These are phyloP conservation scores for Ganaspis brasiliensis DNA, from an alignment of 2,888 invertebrate species.

Conservation along the genomic window DNA sequence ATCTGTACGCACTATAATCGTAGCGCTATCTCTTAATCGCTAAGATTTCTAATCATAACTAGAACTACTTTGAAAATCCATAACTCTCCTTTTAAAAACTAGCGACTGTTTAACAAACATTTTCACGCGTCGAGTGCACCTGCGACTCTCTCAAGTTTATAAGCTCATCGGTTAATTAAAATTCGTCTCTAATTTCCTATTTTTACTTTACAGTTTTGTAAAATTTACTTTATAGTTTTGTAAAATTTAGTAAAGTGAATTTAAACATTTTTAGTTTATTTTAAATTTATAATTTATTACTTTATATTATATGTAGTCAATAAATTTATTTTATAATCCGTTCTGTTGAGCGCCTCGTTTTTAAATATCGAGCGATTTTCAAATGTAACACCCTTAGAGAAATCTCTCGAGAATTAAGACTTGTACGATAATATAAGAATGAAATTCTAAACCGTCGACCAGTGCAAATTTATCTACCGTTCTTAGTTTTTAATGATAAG, in stretches of 20 bases:
- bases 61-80: conserved; percentile 28
- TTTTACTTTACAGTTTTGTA: too few species aligned
- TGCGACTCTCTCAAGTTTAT: conserved; percentile 41
- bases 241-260: too few species aligned
- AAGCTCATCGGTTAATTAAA: neutral
- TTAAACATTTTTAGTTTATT: too few species aligned
- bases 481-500: neutral
- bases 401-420: conserved; percentile 40
- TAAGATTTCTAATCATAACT: conserved; percentile 56
- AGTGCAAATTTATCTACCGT: neutral
- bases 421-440: conserved; percentile 38
- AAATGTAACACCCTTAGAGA: conserved; percentile 8
- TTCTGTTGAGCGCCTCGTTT: neutral
- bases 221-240: too few species aligned
- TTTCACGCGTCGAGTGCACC: conserved; percentile 34
- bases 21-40: conserved; percentile 68
- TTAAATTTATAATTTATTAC: too few species aligned
- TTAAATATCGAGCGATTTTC: conserved; percentile 20
- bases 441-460: conserved; percentile 33
- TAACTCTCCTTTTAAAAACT: conserved; percentile 6
- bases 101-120: neutral
- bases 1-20: conserved; percentile 69
- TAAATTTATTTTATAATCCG: neutral
- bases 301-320: neutral
- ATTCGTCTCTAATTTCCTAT: neutral